Evolutionary conservation across 2,888 invertebrate species (phyloP).

Genomic region (Odontomyia ornata): DNA sequence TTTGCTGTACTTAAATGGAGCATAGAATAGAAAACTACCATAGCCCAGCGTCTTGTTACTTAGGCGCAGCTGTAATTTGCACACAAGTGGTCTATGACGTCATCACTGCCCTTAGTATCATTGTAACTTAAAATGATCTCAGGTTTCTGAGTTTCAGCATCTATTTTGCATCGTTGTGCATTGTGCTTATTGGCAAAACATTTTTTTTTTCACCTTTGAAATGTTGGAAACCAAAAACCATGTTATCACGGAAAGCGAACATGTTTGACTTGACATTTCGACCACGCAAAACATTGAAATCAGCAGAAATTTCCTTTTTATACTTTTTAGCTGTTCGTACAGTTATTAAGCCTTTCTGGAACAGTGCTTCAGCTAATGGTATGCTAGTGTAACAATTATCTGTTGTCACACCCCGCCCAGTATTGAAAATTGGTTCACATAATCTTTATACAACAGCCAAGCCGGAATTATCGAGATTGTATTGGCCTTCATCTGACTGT

Average conservation of each 20-base stretch:
- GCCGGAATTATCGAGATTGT: not conserved
- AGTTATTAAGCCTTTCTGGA: too few relatives aligned
- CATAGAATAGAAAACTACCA: not conserved
- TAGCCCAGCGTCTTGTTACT: not conserved
- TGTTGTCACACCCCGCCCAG: constrained; percentile 1
- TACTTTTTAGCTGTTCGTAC: not conserved
- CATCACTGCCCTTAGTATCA: not conserved
- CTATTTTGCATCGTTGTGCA: not conserved
- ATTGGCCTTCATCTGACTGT: not conserved
- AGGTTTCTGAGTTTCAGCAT: constrained; percentile 6
- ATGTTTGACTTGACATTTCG: constrained; percentile 3
- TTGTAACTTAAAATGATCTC: not conserved
- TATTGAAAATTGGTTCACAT: constrained; percentile 2
- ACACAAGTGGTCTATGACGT: not conserved
- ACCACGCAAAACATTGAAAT: too few relatives aligned
- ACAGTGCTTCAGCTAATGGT: not conserved
- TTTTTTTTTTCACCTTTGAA: not conserved
- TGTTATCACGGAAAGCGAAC: not conserved
- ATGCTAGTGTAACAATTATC: not conserved
- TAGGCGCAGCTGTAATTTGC: not conserved
- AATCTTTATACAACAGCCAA: not conserved
- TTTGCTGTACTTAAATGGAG: not conserved
- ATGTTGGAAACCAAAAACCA: not conserved
- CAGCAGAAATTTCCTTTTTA: too few relatives aligned
- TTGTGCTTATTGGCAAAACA: not conserved